Evolutionary conservation across 2,797 vertebrate genomes (phyloP).

Genomic region (Poeciliopsis gracilis): DNA sequence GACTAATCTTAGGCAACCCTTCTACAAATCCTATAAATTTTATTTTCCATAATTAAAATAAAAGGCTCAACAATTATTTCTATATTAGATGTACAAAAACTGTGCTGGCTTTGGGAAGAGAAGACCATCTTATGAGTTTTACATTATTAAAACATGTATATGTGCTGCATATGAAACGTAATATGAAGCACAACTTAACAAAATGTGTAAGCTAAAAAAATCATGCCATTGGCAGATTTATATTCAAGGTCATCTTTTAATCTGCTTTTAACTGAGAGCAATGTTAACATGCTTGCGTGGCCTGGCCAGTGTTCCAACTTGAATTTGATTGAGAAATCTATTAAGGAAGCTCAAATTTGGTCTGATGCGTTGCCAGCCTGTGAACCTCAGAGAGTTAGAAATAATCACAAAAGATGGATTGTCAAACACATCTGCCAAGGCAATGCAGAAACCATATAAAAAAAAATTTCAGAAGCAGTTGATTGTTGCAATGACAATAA

Average conservation of each 20-base stretch:
- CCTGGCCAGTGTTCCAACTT: not conserved
- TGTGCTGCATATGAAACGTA: constrained; percentile 40
- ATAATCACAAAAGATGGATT: not conserved
- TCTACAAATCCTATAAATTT: constrained; percentile 31
- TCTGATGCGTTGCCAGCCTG: not conserved
- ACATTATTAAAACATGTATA: constrained; percentile 54
- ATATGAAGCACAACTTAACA: constrained; percentile 31
- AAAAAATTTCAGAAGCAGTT: not conserved
- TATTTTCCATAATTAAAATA: constrained; percentile 48
- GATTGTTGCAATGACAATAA: not conserved
- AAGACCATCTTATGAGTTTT: constrained; percentile 60
- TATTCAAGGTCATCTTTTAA: not conserved
- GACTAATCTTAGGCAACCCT: constrained; percentile 11
- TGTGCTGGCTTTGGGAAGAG: constrained; percentile 30
- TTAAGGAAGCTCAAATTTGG: not conserved
- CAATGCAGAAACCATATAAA: not conserved
- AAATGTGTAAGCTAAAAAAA: not conserved
- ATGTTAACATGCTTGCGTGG: not conserved
- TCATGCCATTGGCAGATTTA: not conserved
- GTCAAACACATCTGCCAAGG: not conserved
- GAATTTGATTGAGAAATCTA: not conserved
- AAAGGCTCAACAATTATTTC: constrained; percentile 49
- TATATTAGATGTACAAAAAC: constrained; percentile 63
- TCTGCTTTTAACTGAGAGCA: not conserved
- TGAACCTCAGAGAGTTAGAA: not conserved